phyloP scores from a whole-genome alignment of 2,888 invertebrate genomes.

The Hemithea aestivaria region DNA sequence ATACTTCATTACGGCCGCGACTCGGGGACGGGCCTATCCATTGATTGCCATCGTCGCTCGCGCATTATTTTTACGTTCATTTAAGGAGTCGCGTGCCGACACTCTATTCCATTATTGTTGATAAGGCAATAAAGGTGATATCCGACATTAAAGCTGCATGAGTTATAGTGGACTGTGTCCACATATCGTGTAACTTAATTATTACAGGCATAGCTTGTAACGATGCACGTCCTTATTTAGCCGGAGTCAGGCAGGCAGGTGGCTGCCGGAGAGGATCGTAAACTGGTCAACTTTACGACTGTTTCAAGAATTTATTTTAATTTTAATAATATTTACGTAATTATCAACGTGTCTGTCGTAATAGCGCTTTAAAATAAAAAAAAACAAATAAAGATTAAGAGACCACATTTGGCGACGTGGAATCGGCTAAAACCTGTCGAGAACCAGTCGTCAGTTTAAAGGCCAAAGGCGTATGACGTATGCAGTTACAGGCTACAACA shows the following conservation, averaged over 20 bases:
- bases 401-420: too few relatives aligned
- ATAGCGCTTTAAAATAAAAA: too few relatives aligned
- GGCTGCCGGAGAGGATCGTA: not conserved
- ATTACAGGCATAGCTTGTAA: slow-evolving; percentile 6
- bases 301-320: too few relatives aligned
- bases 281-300: too few relatives aligned
- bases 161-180: slow-evolving; percentile 21
- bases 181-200: slow-evolving; percentile 11
- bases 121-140: slow-evolving; percentile 37
- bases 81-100: slow-evolving; percentile 34
- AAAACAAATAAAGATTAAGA: too few relatives aligned
- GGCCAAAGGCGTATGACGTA: too few relatives aligned
- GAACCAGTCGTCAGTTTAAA: too few relatives aligned
- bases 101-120: slow-evolving; percentile 33
- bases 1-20: slow-evolving; percentile 37
- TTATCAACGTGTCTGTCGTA: too few relatives aligned
- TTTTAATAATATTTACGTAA: too few relatives aligned
- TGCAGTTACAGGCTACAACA: too few relatives aligned
- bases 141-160: slow-evolving; percentile 29
- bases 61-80: slow-evolving; percentile 18
- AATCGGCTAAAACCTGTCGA: too few relatives aligned
- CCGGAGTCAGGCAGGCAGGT: slow-evolving; percentile 17
- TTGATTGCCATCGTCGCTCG: slow-evolving; percentile 32
- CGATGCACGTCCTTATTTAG: slow-evolving; percentile 17
- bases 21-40: slow-evolving; percentile 34